Evolutionary conservation across 2,797 vertebrate genomes (phyloP).

Genomic region (Rhyacichthys aspro): DNA sequence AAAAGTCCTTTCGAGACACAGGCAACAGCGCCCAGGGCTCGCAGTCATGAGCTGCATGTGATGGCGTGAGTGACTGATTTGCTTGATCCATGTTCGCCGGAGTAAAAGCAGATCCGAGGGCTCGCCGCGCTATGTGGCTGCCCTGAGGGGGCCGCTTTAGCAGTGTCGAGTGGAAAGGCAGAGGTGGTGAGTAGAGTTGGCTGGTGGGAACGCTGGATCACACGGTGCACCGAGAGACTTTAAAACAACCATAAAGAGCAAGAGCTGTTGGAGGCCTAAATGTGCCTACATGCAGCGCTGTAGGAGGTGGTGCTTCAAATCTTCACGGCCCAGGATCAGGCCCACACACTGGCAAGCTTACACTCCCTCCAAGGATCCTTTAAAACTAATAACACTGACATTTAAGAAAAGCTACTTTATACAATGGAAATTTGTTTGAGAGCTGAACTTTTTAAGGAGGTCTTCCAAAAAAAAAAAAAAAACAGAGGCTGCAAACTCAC

Average conservation of each 20-base stretch:
- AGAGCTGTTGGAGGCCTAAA: slow-evolving; percentile 21
- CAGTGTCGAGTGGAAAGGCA: slow-evolving; percentile 2
- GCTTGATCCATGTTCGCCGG: slow-evolving; percentile 16
- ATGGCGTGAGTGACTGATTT: slow-evolving; percentile 28
- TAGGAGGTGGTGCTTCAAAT: slow-evolving; percentile 26
- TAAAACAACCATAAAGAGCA: slow-evolving; percentile 5
- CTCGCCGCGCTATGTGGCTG: background rate
- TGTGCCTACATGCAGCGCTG: slow-evolving; percentile 1
- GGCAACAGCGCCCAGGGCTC: slow-evolving; percentile 14
- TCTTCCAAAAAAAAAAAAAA: too few relatives aligned
- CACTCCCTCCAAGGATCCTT: slow-evolving; percentile 5
- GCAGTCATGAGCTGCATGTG: slow-evolving; percentile 49
- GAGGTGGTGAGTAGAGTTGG: slow-evolving; percentile 5
- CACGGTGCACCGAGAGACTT: background rate
- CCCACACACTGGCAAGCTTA: slow-evolving; percentile 37
- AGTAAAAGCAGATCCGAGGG: slow-evolving; percentile 23
- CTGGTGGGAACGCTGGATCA: background rate
- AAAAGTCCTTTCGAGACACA: slow-evolving; percentile 13
- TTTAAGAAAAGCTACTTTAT: background rate
- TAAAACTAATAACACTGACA: slow-evolving; percentile 9
- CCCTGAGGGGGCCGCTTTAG: background rate
- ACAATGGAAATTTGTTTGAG: too few relatives aligned
- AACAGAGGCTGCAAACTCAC: too few relatives aligned
- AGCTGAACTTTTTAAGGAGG: too few relatives aligned
- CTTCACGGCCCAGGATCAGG: slow-evolving; percentile 5